Base-by-base conservation (phyloP, 1,140 invertebrate genomes). In the Drosophila parabipectinata region DNA sequence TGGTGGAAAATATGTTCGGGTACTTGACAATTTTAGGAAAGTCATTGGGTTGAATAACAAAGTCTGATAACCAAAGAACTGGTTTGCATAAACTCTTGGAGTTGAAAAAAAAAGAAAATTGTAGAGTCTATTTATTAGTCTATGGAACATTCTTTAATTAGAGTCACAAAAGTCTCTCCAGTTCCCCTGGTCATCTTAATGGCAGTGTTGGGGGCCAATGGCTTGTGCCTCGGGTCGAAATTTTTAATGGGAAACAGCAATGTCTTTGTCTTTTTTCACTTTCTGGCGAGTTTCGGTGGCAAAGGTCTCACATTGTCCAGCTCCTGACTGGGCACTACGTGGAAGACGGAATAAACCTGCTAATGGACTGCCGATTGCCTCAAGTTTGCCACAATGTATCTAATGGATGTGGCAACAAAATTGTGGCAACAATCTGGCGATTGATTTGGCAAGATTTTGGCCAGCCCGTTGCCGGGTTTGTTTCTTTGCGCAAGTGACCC, bases 381-480 rank as follows among this genome's bases (percentile, higher is more conserved):
- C 58, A 77, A 48, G 54, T 68, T 79, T 68, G 67, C 72, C 81
- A 73, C 76, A 64, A 58, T 64, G 60, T 87, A 32, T 57, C 81
- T 77, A 63, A 77, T 77, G 39, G 69, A 75, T 78, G 77, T 79
- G 78, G 79, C 74, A 79, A 84, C 63, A 18, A 60, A 28, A 21
- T 48, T 61, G 58, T 47, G 64, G 64, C 62, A 64, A 69, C 64
- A 39, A 34, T 57, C 52, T 57, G 47, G 48, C 68, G 37, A 83
- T 79, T 63, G 63, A 66, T 81, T 87, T 84, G 83, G 77, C 81
- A 85, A 77, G 66, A 79, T 67, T 76, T 79, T 14, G 58, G 55
- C 71, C 48, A 41, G 48, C 44, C 59, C 58, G 60, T 64, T 59
- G 34, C 41, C 41, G 1, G 44, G 44, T 21, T 47, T 21, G 18